Percentiles rank a stretch among this genome's conserved stretches.
These are phyloP conservation scores for Dolichoris vasculosae DNA, from an alignment of 1,140 invertebrate species.

Conservation along the genomic window DNA sequence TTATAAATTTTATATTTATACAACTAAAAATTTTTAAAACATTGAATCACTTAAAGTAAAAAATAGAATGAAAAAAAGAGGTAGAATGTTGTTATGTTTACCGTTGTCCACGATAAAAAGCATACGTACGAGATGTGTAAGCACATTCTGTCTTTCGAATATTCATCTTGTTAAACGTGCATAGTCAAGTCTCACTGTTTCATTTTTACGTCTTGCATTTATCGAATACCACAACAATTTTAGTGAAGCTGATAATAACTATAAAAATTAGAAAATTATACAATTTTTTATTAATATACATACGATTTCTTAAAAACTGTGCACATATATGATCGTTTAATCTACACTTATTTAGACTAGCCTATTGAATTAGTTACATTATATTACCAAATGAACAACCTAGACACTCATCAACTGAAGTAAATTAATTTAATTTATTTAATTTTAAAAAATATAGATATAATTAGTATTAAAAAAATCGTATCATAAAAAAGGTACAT, in stretches of 20 bases:
- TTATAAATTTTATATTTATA: constrained; percentile 15
- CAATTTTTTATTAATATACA: background rate
- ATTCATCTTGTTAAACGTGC: constrained; percentile 52
- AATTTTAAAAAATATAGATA: no score
- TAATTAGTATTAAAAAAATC: no score
- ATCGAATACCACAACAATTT: background rate
- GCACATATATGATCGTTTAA: background rate
- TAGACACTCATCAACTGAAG: no score
- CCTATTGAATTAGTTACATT: no score
- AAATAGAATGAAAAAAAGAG: constrained; percentile 38
- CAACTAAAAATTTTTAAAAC: constrained; percentile 6
- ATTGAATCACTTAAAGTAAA: constrained; percentile 25
- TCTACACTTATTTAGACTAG: background rate
- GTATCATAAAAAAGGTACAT: no score
- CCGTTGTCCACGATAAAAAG: constrained; percentile 41
- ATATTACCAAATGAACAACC: no score
- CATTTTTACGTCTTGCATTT: background rate
- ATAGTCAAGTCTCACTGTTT: constrained; percentile 16
- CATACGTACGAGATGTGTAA: constrained; percentile 39
- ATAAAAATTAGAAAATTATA: background rate
- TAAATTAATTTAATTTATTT: no score
- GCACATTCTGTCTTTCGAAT: constrained; percentile 48
- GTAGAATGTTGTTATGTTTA: constrained; percentile 33
- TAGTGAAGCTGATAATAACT: background rate
- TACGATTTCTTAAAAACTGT: background rate